phyloP scores from a whole-genome alignment of 2,113 vertebrate genomes.

The Pampusana beccarii region DNA sequence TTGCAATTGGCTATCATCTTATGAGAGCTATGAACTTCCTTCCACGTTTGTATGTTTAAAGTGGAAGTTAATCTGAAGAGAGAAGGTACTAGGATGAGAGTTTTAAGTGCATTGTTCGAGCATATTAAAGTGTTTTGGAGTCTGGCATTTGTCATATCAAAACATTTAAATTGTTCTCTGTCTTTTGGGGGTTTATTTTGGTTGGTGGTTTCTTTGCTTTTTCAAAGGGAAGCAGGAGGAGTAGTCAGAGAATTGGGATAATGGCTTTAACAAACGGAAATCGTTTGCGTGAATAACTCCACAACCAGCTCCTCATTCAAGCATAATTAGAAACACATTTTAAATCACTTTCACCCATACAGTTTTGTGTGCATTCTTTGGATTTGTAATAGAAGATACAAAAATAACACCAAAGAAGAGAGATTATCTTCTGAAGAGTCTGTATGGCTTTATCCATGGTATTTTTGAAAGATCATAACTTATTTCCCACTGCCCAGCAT shows the following conservation, averaged over 20 bases:
- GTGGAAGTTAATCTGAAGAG: slow-evolving; percentile 1
- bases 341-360: neutral
- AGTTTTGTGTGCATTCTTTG: neutral
- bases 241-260: neutral
- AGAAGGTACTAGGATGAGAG: neutral
- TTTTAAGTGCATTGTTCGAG: neutral
- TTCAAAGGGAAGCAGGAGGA: neutral
- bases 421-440: neutral
- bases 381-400: neutral
- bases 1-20: slow-evolving; percentile 25
- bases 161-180: neutral
- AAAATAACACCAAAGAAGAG: neutral
- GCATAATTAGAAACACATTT: neutral
- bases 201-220: neutral
- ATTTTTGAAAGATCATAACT: neutral
- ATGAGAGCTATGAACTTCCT: neutral
- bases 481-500: neutral
- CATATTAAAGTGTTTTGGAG: neutral
- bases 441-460: neutral
- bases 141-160: slow-evolving; percentile 4
- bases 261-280: slow-evolving; percentile 22
- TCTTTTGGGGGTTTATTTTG: neutral
- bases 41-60: neutral
- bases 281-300: neutral
- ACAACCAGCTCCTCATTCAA: neutral